Percentiles rank a stretch among this genome's conserved stretches.
These are phyloP conservation scores for Taenioides sp. DNA, from an alignment of 2,797 vertebrate genomes.

Conservation along the genomic window DNA sequence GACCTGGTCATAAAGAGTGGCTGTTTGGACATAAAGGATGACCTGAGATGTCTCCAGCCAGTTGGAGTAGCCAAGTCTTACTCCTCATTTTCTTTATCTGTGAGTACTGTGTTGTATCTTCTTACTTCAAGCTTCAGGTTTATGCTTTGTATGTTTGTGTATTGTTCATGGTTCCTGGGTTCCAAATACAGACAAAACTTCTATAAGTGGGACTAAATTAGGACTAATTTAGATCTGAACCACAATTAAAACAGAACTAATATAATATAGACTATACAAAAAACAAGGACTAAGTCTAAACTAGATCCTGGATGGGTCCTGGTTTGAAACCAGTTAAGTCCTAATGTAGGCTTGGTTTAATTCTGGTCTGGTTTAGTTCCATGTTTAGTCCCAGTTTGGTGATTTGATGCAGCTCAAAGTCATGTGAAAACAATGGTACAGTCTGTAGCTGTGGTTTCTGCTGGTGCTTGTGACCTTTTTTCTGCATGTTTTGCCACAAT, in stretches of 20 bases:
- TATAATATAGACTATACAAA: too few species aligned
- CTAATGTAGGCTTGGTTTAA: too few species aligned
- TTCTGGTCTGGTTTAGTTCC: too few species aligned
- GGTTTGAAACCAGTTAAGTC: too few species aligned
- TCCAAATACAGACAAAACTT: not conserved
- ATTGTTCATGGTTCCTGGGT: not conserved
- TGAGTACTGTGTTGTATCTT: slow-evolving; percentile 51
- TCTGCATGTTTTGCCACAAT: slow-evolving; percentile 7
- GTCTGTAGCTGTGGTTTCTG: slow-evolving; percentile 5
- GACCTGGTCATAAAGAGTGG: slow-evolving; percentile 5
- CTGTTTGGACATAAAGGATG: slow-evolving; percentile 30
- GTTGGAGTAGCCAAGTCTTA: slow-evolving; percentile 45
- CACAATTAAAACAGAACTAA: not conserved
- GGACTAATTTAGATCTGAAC: not conserved
- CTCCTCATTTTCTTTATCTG: slow-evolving; percentile 51
- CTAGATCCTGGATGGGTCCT: too few species aligned
- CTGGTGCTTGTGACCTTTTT: not conserved
- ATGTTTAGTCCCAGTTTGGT: not conserved
- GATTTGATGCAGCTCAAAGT: not conserved
- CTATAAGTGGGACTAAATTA: not conserved
- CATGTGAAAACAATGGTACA: not conserved
- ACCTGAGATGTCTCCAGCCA: slow-evolving; percentile 62
- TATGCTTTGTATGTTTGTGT: not conserved
- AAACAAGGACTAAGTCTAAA: too few species aligned
- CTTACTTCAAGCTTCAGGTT: not conserved